Percentiles rank a stretch among this genome's conserved stretches.
phyloP scores from a whole-genome alignment of 2,888 invertebrate species.

The Cacoxenus indagator region DNA sequence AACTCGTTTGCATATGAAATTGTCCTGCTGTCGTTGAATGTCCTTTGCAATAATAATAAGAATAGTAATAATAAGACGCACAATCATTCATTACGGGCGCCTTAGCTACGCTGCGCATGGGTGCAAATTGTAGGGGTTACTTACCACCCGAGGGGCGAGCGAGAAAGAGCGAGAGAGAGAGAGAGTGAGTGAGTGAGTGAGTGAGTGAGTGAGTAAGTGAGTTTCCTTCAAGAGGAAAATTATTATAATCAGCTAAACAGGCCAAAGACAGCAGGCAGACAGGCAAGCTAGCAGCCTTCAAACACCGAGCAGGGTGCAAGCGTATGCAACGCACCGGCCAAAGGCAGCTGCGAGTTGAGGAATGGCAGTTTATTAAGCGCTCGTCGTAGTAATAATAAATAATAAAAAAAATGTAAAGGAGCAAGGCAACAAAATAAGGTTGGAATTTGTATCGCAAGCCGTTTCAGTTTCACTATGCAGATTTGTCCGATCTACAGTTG shows the following conservation, averaged over 20 bases:
- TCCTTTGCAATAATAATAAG: neutral
- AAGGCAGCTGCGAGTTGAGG: neutral
- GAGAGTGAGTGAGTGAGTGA: too few species aligned
- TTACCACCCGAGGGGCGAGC: neutral
- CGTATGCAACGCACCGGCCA: neutral
- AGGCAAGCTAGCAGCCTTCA: neutral
- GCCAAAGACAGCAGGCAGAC: neutral
- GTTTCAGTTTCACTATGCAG: conserved; percentile 9
- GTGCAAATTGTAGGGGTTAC: conserved; percentile 9
- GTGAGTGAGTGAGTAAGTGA: neutral
- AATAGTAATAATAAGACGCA: conserved; percentile 17
- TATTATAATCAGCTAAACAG: conserved; percentile 11
- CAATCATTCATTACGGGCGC: conserved; percentile 6
- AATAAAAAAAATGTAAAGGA: neutral
- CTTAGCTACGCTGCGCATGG: neutral
- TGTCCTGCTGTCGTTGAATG: conserved; percentile 24
- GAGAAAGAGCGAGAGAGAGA: neutral
- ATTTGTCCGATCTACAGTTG: neutral
- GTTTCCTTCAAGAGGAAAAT: conserved; percentile 6
- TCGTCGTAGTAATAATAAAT: neutral
- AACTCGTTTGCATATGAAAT: conserved; percentile 31
- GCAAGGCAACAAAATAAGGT: neutral
- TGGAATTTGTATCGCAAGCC: neutral
- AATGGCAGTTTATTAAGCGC: too few species aligned
- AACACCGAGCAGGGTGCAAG: conserved; percentile 2